Evolutionary conservation across 2,888 invertebrate genomes (phyloP).

Genomic region (Oscheius myriophilus): DNA sequence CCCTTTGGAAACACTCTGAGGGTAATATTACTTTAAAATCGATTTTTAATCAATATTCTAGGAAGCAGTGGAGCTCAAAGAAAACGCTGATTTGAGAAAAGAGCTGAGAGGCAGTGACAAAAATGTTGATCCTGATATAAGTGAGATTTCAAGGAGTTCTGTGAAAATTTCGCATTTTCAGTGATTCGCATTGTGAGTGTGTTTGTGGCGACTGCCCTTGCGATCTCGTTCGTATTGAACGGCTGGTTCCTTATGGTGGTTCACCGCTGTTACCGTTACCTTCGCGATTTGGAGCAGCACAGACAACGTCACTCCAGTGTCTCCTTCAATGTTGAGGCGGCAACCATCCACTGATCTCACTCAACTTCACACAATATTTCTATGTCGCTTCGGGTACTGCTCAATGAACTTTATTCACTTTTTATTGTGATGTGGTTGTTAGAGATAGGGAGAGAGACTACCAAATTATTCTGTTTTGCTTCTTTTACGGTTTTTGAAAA

Average conservation of each 20-base stretch:
- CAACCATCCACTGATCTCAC: constrained; percentile 23
- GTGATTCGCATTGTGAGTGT: constrained; percentile 19
- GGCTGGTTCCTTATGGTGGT: constrained; percentile 18
- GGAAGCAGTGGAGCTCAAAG: not conserved
- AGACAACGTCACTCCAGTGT: constrained; percentile 12
- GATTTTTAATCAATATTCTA: not conserved
- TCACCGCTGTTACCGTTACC: constrained; percentile 20
- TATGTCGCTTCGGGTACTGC: not conserved
- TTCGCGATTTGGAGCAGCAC: constrained; percentile 20
- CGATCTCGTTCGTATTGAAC: constrained; percentile 6
- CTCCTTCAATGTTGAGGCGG: constrained; percentile 15
- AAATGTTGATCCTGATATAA: constrained; percentile 14
- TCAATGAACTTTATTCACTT: not conserved
- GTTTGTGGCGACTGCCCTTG: constrained; percentile 15
- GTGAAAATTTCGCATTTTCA: not conserved
- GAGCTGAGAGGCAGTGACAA: not conserved
- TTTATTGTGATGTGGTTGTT: not conserved
- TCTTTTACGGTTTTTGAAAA: no score
- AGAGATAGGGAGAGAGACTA: not conserved
- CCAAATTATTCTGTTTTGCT: no score
- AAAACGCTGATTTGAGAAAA: constrained; percentile 15
- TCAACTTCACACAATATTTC: not conserved
- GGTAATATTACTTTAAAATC: not conserved
- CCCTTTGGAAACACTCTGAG: constrained; percentile 4
- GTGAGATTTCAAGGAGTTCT: not conserved